Base-by-base conservation (phyloP, 2,888 invertebrate genomes). In the Melangyna quadrimaculata region DNA sequence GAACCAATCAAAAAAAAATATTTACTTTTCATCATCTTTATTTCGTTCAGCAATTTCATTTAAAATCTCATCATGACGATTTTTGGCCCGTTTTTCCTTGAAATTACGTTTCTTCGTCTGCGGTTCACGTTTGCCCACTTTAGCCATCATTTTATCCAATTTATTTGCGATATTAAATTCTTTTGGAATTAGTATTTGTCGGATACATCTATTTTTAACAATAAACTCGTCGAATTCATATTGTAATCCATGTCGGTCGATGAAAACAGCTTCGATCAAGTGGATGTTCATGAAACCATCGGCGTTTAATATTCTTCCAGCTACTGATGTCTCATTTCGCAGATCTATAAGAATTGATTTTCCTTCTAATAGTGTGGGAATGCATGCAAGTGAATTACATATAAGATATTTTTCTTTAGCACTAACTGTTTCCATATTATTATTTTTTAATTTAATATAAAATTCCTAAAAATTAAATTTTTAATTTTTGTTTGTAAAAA, bases 201-300 rank as follows among this genome's bases (percentile, higher is more conserved):
- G 89, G 14, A 92, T 90, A 81, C 89, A 90, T 17, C 91, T 90
- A 72, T 89, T 89, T 3, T 90, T 89, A 14, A 92, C 89, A 88
- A 91, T 89, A 65, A 91, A 91, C 40, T 91, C 86, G 51, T 92
- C 91, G n/a, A 92, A 92, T 0, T 88, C 88, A 88, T 91, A 90
- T 17, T 90, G 90, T 1, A 88, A 82, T 0, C 90, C 90, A 79
- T 91, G 89, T 4, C 91, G 90, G 87, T 92, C 91, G 8, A 92
- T 91, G 43, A 91, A 90, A 2, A 92, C 92, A 0, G 87, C 91
- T 53, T 91, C 87, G 0, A 81, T 81, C 37, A 92, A 82, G 27
- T 89, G 89, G 5, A 92, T 89, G 35, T 91, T 92, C 92, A 92
- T 92, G 73, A 89, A 89, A 0, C 92, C 92, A 75, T 92, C 92